Percentiles rank a stretch among this genome's conserved stretches.
Conservation (phyloP, 2,797 vertebrate species). For the Phaenicophaeus curvirostris region DNA sequence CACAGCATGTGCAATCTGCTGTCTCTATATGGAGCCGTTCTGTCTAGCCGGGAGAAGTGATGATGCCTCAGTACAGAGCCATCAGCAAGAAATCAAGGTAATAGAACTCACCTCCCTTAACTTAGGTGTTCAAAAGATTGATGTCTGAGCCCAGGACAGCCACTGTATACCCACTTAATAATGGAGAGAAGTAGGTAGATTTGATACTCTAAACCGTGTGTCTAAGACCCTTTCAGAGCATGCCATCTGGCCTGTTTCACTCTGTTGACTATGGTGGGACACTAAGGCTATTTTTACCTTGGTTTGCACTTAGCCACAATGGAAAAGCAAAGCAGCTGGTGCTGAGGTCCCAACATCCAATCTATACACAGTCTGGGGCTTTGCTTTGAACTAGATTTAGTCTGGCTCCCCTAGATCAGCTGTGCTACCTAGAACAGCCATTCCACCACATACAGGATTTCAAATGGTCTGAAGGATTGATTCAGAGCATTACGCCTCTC, state of each 20-base stretch:
- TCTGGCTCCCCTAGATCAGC: neutral
- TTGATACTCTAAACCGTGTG: neutral
- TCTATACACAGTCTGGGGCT: neutral
- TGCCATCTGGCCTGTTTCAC: neutral
- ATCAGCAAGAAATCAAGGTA: neutral
- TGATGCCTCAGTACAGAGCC: neutral
- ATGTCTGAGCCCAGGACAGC: neutral
- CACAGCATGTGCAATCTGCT: neutral
- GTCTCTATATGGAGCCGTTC: neutral
- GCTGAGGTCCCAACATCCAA: neutral
- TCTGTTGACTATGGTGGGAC: neutral
- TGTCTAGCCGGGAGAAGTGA: neutral
- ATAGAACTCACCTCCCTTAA: neutral
- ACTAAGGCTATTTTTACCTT: neutral
- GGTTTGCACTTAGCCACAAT: neutral
- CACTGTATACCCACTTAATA: neutral
- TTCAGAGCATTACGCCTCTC: neutral
- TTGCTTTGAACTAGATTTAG: neutral
- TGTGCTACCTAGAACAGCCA: neutral
- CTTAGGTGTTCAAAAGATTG: neutral
- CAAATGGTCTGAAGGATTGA: neutral
- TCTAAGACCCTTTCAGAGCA: neutral
- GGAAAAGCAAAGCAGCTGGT: neutral
- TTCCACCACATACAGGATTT: neutral
- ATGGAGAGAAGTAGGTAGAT: neutral